A percentile compares a stretch with the other conserved stretches of the same genome.
These are phyloP conservation scores for Pollenia amentaria DNA, from an alignment of 2,888 invertebrate genomes.

Conservation along the genomic window DNA sequence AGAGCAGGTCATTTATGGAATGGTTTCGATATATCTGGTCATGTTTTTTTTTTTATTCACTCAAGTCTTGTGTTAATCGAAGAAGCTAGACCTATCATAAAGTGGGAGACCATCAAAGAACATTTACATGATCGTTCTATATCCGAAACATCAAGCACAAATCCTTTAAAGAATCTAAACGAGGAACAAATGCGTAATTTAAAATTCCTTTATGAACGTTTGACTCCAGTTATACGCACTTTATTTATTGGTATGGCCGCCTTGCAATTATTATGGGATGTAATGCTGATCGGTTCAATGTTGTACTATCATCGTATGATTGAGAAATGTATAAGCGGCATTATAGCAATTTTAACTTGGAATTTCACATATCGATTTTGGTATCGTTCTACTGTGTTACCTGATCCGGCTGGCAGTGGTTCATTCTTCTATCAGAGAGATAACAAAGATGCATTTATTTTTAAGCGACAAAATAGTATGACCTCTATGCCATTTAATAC, in stretches of 20 bases:
- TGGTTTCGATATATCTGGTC: slow-evolving; percentile 98
- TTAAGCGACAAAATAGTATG: slow-evolving; percentile 80
- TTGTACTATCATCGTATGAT: slow-evolving; percentile 98
- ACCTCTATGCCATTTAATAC: slow-evolving; percentile 71
- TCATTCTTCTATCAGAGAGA: slow-evolving; percentile 90
- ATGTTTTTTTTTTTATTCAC: slow-evolving; percentile 97
- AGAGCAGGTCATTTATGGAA: slow-evolving; percentile 94
- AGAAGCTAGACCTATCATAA: slow-evolving; percentile 94
- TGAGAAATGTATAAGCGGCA: slow-evolving; percentile 95
- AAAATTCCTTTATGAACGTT: slow-evolving; percentile 90
- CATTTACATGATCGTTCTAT: slow-evolving; percentile 90
- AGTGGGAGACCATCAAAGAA: slow-evolving; percentile 96
- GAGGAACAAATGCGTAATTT: slow-evolving; percentile 89
- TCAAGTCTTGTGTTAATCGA: slow-evolving; percentile 96
- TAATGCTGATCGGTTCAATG: slow-evolving; percentile 96
- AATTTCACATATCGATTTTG: slow-evolving; percentile 94
- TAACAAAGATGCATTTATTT: slow-evolving; percentile 80
- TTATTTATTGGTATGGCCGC: slow-evolving; percentile 91
- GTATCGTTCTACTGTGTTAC: slow-evolving; percentile 88
- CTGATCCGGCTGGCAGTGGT: slow-evolving; percentile 91
- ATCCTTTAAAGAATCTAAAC: slow-evolving; percentile 89
- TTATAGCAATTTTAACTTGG: slow-evolving; percentile 95
- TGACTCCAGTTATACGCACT: slow-evolving; percentile 92
- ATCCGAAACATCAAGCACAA: slow-evolving; percentile 86
- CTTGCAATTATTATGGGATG: slow-evolving; percentile 95